Conservation (phyloP, 1,140 invertebrate species). For the Sarcophaga bullata region DNA sequence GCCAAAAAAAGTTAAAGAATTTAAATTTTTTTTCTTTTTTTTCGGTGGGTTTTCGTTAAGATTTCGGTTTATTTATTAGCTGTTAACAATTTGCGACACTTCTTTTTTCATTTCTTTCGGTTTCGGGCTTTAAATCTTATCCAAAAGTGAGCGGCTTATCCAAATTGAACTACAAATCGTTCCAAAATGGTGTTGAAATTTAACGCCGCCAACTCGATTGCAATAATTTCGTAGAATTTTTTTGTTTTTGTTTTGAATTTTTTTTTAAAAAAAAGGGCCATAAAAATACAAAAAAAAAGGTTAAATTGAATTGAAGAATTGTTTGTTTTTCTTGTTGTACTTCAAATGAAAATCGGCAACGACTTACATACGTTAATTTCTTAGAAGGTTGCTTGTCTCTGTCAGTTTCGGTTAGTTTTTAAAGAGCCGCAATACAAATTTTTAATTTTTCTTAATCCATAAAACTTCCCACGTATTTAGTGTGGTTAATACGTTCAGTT, state of each 20-base stretch:
- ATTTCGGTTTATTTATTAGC: constrained; percentile 35
- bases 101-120: background rate
- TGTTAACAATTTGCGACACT: constrained; percentile 32
- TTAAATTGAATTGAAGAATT: too few species aligned
- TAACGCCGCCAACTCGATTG: constrained; percentile 17
- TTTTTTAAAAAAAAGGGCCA: background rate
- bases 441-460: background rate
- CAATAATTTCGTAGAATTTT: constrained; percentile 37
- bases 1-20: too few species aligned
- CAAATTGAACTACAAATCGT: background rate
- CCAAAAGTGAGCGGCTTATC: background rate
- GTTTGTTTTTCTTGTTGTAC: too few species aligned
- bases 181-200: background rate
- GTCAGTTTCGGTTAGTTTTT: too few species aligned
- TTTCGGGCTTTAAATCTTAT: background rate
- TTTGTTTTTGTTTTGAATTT: background rate
- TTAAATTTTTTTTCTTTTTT: background rate
- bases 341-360: too few species aligned
- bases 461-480: constrained; percentile 36
- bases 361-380: background rate
- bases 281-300: too few species aligned
- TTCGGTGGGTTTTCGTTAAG: too few species aligned
- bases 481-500: too few species aligned
- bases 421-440: too few species aligned
- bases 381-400: constrained; percentile 9